phyloP scores from a whole-genome alignment of 2,888 invertebrate species.

The Orchesella flavescens region DNA sequence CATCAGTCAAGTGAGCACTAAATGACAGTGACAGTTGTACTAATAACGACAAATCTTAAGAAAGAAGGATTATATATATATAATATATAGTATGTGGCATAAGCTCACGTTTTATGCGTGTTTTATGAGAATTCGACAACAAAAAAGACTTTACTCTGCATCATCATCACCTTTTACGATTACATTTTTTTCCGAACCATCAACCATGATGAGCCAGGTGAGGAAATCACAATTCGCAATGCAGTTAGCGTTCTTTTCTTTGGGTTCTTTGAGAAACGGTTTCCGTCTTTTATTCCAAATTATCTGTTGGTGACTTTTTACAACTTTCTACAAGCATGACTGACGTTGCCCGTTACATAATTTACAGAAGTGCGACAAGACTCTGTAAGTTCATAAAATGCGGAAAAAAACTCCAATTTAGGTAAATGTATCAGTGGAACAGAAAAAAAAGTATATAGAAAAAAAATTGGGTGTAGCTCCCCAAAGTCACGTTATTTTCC shows the following conservation, averaged over 20 bases:
- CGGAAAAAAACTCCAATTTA: not conserved
- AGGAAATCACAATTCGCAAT: slow-evolving; percentile 40
- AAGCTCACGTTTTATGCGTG: not conserved
- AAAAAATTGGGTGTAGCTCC: not conserved
- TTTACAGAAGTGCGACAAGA: not conserved
- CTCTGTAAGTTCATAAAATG: not conserved
- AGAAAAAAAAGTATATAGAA: not conserved
- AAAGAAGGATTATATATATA: not conserved
- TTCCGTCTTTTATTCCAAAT: not conserved
- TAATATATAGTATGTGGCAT: not conserved
- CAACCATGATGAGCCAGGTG: slow-evolving; percentile 40
- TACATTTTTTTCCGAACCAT: not conserved
- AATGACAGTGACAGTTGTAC: slow-evolving; percentile 34
- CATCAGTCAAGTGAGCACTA: slow-evolving; percentile 7
- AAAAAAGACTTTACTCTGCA: too few species aligned
- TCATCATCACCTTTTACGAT: too few species aligned
- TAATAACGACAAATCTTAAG: slow-evolving; percentile 12
- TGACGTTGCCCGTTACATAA: slow-evolving; percentile 20
- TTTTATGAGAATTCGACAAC: too few species aligned
- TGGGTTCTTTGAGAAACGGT: not conserved
- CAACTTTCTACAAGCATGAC: not conserved
- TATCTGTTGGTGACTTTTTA: slow-evolving; percentile 12
- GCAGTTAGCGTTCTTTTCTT: not conserved
- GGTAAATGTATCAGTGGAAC: slow-evolving; percentile 17
- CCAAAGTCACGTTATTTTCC: not conserved